Base-by-base conservation (phyloP, 1,140 invertebrate species). In the Drosophila nikananu region DNA sequence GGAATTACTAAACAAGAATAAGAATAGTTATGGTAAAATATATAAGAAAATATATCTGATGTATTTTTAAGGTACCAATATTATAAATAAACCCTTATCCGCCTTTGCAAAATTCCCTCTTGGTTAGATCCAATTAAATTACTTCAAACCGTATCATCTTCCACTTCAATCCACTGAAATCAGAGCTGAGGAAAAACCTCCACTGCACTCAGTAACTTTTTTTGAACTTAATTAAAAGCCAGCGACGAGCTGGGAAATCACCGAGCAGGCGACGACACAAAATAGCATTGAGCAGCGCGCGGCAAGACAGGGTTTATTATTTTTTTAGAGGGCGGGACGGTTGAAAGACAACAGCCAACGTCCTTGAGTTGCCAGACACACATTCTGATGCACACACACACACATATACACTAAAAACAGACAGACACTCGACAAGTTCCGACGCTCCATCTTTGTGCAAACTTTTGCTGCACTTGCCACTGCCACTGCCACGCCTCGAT, bases 211-310 rank as follows among this genome's bases (percentile, higher is more conserved):
- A 2, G 49, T 19, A 52, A 52, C 64, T 65, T 72, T 80, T 67
- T 37, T 62, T 62, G 66, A 81, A 73, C 73, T 72, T 81, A 81
- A 81, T 81, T 81, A 81, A 81, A 81, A 81, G 62, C 46, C 57
- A 54, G 32, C 51, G 19, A 32, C 48, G 5, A 52, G 27, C 49
- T 52, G 5, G n/a, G 15, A 30, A 30, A 64, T 48, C 23, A 19
- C 27, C 41, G 25, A 39, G n/a, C n/a, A 48, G 73, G 41, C 54
- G 46, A 63, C 65, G 52, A 58, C 60, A 64, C n/a, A 23, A 71
- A 78, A 78, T 65, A 78, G 30, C 59, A 32, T 30, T 32, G 13
- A 60, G 57, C 57, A 27, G 57, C 25, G 17, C 17, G 15, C 17
- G 48, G 25, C 17, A 19, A 15, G 44, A 35, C 39, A 44, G 57